These are phyloP conservation scores for Grantiella picta DNA, from an alignment of 2,113 vertebrate species.

Conservation along the genomic window DNA sequence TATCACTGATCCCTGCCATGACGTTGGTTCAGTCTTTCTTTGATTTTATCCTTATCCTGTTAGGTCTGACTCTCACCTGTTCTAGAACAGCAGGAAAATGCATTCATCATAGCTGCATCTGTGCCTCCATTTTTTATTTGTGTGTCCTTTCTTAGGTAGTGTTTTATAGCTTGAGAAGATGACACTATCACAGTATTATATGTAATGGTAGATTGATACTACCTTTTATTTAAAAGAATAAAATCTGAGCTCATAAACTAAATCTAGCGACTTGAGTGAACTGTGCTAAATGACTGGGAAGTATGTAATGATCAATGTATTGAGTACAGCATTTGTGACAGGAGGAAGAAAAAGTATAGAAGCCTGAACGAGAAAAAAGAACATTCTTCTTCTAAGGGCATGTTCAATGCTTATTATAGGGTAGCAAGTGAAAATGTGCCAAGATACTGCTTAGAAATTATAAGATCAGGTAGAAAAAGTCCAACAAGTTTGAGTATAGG, in stretches of 20 bases:
- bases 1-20: not conserved
- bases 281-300: not conserved
- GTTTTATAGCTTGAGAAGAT: not conserved
- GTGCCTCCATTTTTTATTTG: not conserved
- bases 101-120: not conserved
- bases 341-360: not conserved
- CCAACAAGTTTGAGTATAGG: not conserved
- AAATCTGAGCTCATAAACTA: not conserved
- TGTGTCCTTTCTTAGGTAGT: not conserved
- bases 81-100: not conserved
- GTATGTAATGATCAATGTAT: not conserved
- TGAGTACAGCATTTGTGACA: not conserved
- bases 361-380: not conserved
- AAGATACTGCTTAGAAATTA: not conserved
- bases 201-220: not conserved
- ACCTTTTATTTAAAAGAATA: not conserved
- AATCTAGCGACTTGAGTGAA: not conserved
- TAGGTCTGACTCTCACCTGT: not conserved
- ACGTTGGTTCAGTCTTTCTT: not conserved
- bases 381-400: not conserved
- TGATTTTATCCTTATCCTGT: not conserved
- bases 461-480: not conserved
- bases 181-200: not conserved
- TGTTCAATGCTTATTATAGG: not conserved
- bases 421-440: not conserved